Base-by-base conservation (phyloP, 30 jellyfish, hydroid and myxozoan genomes). In the Cassiopea andromeda region DNA sequence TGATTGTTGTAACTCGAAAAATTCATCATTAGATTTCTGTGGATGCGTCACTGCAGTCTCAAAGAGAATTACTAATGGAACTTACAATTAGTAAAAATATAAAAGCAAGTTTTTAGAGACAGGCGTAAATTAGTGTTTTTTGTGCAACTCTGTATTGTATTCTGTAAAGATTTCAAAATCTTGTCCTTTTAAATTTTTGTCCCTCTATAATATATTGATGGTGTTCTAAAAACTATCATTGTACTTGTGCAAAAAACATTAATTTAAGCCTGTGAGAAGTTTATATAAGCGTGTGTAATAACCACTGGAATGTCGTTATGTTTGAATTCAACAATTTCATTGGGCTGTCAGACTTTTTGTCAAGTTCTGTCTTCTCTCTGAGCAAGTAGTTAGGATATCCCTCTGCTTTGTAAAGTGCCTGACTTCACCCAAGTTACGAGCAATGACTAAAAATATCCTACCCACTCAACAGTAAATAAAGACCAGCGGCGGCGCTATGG, bases 251-350 rank as follows among this genome's bases (percentile, higher is more conserved):
- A 17, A 14, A 64, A 5, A 27, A 64, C 43, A 17, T 64, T 64
- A 64, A 64, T 64, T 64, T 64, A 5, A 64, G 15, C 15, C 73
- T 64, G 73, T 64, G 73, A 4, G 43, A 64, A 4, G 73, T 64
- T 4, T 13, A 14, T 77, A 0, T 77, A 16, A 2, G 75, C 75
- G 86, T 47, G 86, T 75, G 14, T 44, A 47, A 75, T 54, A 77
- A 48, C 50, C 86, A 77, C 86, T 77, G 86, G 86, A 77, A 14
- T 77, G 86, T 50, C 86, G 74, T 77, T 19, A 46, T 13, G 71
- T 77, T 49, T 77, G 86, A 77, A 77, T 48, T 77, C 18, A 77
- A 60, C 66, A 77, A 16, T 70, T 77, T 48, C 54, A 77, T 48
- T 75, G 44, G 18, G 27, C 47, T 1, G 16, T 14, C 50, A 17